A percentile compares a stretch with the other conserved stretches of the same genome.
These are phyloP conservation scores for Adoxophyes honmai DNA, from an alignment of 1,140 invertebrate genomes.

Conservation along the genomic window DNA sequence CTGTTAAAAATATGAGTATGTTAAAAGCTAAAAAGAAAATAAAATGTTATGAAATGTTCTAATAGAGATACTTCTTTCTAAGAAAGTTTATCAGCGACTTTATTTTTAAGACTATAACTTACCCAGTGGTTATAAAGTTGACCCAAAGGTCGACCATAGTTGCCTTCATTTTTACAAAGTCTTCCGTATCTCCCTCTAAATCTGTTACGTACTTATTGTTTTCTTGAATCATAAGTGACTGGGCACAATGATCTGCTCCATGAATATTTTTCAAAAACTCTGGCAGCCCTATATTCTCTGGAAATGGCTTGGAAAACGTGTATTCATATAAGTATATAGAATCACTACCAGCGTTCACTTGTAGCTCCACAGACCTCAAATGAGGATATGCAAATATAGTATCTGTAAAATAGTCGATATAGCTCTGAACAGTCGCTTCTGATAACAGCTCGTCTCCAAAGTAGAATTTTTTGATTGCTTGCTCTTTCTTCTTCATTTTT, in stretches of 20 bases:
- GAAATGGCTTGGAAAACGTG: background rate
- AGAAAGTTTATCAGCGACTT: too few relatives aligned
- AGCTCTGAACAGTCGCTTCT: constrained; percentile 13
- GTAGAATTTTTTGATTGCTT: constrained; percentile 18
- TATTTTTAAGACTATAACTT: too few relatives aligned
- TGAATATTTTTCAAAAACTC: background rate
- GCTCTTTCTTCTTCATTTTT: constrained; percentile 12
- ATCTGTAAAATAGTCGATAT: constrained; percentile 17
- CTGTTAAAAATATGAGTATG: too few relatives aligned
- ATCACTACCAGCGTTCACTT: constrained; percentile 9
- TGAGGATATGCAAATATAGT: constrained; percentile 10
- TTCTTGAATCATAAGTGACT: background rate
- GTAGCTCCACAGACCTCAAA: constrained; percentile 1
- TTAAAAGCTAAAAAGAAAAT: too few relatives aligned
- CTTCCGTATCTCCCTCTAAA: background rate
- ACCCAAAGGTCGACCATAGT: background rate
- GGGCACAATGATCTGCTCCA: constrained; percentile 11
- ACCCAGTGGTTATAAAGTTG: constrained; percentile 16
- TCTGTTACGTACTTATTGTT: background rate
- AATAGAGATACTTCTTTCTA: background rate
- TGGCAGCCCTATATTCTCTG: background rate
- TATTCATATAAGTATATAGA: constrained; percentile 15
- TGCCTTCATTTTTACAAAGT: background rate
- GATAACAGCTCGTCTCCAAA: background rate
- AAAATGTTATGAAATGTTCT: too few relatives aligned